These are phyloP conservation scores for Passer domesticus DNA, from an alignment of 2,113 vertebrate species.

Conservation along the genomic window DNA sequence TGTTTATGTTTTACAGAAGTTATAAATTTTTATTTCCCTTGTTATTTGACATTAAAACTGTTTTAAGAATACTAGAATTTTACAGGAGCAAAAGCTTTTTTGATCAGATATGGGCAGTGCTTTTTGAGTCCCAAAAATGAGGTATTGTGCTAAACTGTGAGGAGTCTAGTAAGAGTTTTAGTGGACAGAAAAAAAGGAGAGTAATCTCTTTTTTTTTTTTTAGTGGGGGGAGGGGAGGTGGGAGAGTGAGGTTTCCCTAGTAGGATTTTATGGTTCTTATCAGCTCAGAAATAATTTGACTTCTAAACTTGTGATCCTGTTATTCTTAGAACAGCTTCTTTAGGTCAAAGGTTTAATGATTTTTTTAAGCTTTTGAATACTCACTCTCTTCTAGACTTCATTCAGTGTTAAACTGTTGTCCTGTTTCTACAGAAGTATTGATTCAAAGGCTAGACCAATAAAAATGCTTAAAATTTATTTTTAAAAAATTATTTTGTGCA, in stretches of 20 bases:
- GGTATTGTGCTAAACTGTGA: not conserved
- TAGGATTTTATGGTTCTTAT: not conserved
- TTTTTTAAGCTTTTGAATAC: not conserved
- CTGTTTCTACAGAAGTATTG: not conserved
- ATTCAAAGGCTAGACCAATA: not conserved
- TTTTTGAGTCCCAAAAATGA: not conserved
- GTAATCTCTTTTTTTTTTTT: no score
- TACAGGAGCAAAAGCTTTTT: not conserved
- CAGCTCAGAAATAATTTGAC: not conserved
- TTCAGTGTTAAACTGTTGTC: not conserved
- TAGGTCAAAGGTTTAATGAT: not conserved
- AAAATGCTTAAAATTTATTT: not conserved
- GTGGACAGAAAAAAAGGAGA: not conserved
- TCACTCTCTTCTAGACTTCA: not conserved
- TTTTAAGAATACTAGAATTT: not conserved
- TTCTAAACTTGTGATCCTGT: not conserved
- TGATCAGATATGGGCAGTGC: not conserved
- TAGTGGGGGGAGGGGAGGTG: rapidly evolving
- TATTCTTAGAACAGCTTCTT: not conserved
- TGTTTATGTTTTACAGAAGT: not conserved
- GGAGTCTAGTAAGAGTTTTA: not conserved
- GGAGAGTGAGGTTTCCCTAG: rapidly evolving
- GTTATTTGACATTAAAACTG: not conserved
- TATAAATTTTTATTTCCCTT: not conserved
- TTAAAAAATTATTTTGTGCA: not conserved